These are phyloP conservation scores for Chelonus formosanus DNA, from an alignment of 2,888 invertebrate genomes.

Conservation along the genomic window DNA sequence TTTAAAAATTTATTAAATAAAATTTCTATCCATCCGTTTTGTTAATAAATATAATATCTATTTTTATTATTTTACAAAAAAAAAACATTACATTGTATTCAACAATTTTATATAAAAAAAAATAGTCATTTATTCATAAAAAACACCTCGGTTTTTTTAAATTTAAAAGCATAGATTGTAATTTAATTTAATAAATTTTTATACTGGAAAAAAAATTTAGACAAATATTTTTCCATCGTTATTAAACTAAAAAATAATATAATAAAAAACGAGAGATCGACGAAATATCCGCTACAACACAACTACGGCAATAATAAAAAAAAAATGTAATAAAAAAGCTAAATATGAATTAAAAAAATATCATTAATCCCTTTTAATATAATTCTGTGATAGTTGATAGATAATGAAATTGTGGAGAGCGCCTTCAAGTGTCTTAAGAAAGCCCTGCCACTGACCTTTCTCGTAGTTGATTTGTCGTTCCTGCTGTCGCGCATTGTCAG, in stretches of 20 bases:
- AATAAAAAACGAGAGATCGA: constrained; percentile 11
- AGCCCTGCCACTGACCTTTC: constrained; percentile 80
- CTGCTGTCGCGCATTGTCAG: constrained; percentile 95
- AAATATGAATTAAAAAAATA: constrained; percentile 20
- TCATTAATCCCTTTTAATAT: constrained; percentile 59
- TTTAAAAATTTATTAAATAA: not conserved
- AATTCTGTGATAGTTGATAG: constrained; percentile 61
- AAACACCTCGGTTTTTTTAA: too few species aligned
- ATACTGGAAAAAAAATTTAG: too few species aligned
- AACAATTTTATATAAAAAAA: too few species aligned
- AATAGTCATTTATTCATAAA: too few species aligned
- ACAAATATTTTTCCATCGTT: too few species aligned
- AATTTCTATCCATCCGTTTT: too few species aligned
- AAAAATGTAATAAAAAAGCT: constrained; percentile 24
- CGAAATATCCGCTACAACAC: too few species aligned
- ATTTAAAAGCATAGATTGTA: too few species aligned
- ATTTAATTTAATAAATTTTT: too few species aligned
- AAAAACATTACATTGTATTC: too few species aligned
- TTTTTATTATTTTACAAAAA: too few species aligned
- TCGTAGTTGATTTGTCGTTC: constrained; percentile 96
- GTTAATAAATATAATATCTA: too few species aligned
- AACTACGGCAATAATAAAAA: constrained; percentile 9
- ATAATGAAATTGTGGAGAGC: constrained; percentile 65
- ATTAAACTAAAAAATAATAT: constrained; percentile 6
- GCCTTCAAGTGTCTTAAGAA: constrained; percentile 64